Evolutionary conservation across 2,888 invertebrate genomes (phyloP).

Genomic region (Formica aserva): DNA sequence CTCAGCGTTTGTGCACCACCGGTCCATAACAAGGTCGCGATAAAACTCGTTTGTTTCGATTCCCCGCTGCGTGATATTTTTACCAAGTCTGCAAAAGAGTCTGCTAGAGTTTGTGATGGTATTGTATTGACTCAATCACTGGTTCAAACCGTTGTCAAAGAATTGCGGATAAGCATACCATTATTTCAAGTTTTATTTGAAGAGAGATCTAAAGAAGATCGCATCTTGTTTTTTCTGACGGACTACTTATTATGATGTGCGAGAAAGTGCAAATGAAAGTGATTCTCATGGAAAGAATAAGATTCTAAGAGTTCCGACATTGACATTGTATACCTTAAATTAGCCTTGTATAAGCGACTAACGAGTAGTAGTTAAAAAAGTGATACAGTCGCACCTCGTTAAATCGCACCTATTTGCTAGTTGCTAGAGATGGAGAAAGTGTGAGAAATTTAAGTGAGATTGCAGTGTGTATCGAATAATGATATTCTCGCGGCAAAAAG

Average conservation of each 20-base stretch:
- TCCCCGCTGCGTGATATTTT: background rate
- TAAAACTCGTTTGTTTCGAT: slow-evolving; percentile 56
- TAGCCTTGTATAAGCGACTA: slow-evolving; percentile 25
- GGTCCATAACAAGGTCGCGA: slow-evolving; percentile 35
- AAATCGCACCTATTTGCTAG: background rate
- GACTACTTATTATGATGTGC: background rate
- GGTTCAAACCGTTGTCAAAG: background rate
- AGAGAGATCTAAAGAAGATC: background rate
- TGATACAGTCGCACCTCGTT: background rate
- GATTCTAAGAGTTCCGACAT: slow-evolving; percentile 23
- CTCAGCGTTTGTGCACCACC: slow-evolving; percentile 35
- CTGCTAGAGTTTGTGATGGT: background rate
- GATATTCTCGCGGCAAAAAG: slow-evolving; percentile 29
- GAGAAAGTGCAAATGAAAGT: slow-evolving; percentile 3
- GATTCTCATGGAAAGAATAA: background rate
- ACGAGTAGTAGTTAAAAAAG: slow-evolving; percentile 32
- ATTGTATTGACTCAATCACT: background rate
- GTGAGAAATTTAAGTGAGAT: slow-evolving; percentile 62
- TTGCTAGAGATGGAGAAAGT: slow-evolving; percentile 41
- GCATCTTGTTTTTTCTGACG: background rate
- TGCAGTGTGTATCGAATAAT: slow-evolving; percentile 35
- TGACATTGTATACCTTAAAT: slow-evolving; percentile 38
- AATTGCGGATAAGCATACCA: background rate
- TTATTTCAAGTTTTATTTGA: slow-evolving; percentile 10
- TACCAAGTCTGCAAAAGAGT: background rate